These are phyloP conservation scores for Pterocles orientalis DNA, from an alignment of 2,113 vertebrate species.

Conservation along the genomic window DNA sequence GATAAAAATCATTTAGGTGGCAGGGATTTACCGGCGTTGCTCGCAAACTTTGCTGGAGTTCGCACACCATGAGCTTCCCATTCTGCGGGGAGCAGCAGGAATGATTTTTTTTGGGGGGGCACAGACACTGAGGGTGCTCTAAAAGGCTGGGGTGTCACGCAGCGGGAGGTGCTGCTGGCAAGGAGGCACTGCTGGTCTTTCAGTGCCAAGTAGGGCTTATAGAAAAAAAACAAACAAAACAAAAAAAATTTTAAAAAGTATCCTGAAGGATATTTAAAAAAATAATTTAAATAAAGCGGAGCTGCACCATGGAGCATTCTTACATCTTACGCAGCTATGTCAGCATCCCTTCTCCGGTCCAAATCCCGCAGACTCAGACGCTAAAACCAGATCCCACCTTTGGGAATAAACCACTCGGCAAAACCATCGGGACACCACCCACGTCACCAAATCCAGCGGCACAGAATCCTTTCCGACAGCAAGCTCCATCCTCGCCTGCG, in stretches of 20 bases:
- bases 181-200: not conserved
- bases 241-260: not conserved
- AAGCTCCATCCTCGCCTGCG: accelerated
- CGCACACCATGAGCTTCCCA: no score
- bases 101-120: no score
- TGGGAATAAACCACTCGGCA: not conserved
- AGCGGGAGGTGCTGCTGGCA: not conserved
- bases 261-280: not conserved
- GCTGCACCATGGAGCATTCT: not conserved
- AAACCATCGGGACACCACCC: accelerated
- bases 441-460: not conserved
- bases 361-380: not conserved
- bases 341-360: not conserved
- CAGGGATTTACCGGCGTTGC: not conserved
- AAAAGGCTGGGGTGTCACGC: not conserved
- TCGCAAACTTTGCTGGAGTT: no score
- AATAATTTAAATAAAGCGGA: not conserved
- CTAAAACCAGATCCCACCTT: not conserved
- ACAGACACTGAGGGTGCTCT: not conserved
- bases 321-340: accelerated
- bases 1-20: no score
- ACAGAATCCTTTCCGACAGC: not conserved
- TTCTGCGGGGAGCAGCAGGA: not conserved
- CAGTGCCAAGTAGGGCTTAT: not conserved
- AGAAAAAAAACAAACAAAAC: no score